These are phyloP conservation scores for Hiodon alosoides DNA, from an alignment of 2,113 vertebrate genomes.

Conservation along the genomic window DNA sequence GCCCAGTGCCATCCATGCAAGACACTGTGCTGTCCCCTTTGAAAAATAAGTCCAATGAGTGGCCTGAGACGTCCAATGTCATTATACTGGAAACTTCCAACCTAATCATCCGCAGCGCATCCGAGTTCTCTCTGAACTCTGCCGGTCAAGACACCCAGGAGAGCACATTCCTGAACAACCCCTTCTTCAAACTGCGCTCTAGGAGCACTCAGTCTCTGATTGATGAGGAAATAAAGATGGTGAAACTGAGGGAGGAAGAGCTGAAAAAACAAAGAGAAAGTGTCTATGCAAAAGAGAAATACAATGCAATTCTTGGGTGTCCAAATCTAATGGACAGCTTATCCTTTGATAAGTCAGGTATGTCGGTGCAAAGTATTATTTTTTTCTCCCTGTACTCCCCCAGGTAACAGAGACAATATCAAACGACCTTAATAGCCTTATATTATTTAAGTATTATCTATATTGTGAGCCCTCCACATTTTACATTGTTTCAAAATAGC, in stretches of 20 bases:
- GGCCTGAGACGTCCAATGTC: slow-evolving; percentile 55
- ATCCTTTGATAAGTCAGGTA: slow-evolving; percentile 60
- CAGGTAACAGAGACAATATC: no score
- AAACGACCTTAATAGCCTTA: no score
- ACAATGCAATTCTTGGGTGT: slow-evolving; percentile 40
- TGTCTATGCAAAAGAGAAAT: slow-evolving; percentile 52
- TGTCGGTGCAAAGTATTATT: not conserved
- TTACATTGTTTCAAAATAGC: no score
- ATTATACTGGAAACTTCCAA: slow-evolving; percentile 66
- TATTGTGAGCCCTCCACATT: no score
- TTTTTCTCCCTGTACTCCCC: not conserved
- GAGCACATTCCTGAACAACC: slow-evolving; percentile 65
- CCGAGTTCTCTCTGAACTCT: slow-evolving; percentile 62
- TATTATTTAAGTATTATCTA: no score
- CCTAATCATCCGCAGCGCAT: slow-evolving; percentile 65
- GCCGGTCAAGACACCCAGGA: slow-evolving; percentile 53
- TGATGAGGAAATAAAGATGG: slow-evolving; percentile 67
- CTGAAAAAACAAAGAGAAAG: slow-evolving; percentile 59
- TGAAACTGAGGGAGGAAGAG: slow-evolving; percentile 68
- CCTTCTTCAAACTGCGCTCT: slow-evolving; percentile 70
- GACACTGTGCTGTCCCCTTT: slow-evolving; percentile 28
- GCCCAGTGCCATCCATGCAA: slow-evolving; percentile 33
- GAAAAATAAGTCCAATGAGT: slow-evolving; percentile 36
- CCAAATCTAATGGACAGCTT: slow-evolving; percentile 54
- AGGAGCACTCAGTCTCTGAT: slow-evolving; percentile 65